These are phyloP conservation scores for Daboia siamensis DNA, from an alignment of 2,113 vertebrate genomes.

Conservation along the genomic window DNA sequence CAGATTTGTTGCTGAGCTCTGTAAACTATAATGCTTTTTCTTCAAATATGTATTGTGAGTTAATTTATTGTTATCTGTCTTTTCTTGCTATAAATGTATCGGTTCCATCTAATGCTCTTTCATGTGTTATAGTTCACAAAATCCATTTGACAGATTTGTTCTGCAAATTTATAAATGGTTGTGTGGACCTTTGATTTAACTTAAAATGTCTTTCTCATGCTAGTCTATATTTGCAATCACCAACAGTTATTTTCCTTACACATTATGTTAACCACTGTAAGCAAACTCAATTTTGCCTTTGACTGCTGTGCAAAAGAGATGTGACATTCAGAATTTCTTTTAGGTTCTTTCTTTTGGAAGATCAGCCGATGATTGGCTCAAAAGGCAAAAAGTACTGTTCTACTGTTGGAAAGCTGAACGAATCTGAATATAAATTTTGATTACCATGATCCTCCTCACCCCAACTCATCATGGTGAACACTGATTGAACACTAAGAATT, in stretches of 20 bases:
- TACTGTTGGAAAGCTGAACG: not conserved
- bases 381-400: not conserved
- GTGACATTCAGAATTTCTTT: rapidly evolving
- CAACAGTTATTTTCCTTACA: not conserved
- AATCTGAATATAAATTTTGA: not conserved
- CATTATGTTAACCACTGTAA: not conserved
- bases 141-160: not conserved
- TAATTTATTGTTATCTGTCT: not conserved
- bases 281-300: not conserved
- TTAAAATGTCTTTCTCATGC: not conserved
- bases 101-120: not conserved
- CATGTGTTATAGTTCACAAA: not conserved
- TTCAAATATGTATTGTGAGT: not conserved
- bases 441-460: not conserved
- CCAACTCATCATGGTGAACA: not conserved
- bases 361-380: not conserved
- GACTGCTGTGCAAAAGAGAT: not conserved
- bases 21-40: not conserved
- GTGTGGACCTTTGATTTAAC: not conserved
- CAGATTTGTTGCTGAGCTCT: not conserved
- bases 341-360: conserved; percentile 1
- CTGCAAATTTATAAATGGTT: not conserved
- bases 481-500: not conserved
- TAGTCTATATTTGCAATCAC: not conserved
- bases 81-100: not conserved